These are phyloP conservation scores for Sisor rabdophorus DNA, from an alignment of 2,113 vertebrate genomes.

Conservation along the genomic window DNA sequence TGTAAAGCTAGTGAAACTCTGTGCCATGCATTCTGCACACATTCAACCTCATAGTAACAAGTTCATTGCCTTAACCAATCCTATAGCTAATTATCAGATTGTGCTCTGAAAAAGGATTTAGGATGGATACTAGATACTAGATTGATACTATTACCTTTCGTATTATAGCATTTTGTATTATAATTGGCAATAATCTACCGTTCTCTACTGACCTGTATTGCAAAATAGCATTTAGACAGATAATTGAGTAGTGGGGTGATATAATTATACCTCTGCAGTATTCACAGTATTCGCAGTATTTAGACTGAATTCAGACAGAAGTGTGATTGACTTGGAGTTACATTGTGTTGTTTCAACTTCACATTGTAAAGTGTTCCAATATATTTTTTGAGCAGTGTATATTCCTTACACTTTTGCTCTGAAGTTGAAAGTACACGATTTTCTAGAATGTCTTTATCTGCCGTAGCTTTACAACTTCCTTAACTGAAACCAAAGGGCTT, in stretches of 20 bases:
- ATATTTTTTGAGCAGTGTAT: no score
- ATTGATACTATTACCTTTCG: conserved; percentile 17
- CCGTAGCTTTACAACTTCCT: no score
- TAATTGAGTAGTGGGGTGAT: background rate
- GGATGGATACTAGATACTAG: conserved; percentile 10
- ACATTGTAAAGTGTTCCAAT: no score
- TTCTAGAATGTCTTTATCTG: no score
- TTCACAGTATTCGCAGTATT: no score
- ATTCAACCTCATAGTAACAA: conserved; percentile 6
- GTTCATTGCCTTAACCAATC: background rate
- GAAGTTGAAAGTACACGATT: no score
- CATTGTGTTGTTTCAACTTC: no score
- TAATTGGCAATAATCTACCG: background rate
- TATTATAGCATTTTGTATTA: background rate
- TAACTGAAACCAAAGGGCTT: no score
- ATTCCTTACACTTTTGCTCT: no score
- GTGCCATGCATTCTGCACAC: background rate
- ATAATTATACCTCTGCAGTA: background rate
- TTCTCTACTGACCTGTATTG: conserved; percentile 17
- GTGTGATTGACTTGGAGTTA: no score
- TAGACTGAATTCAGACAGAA: no score
- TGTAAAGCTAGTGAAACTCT: background rate
- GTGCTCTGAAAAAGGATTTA: conserved; percentile 13
- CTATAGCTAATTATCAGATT: conserved; percentile 11
- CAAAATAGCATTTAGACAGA: background rate